Evolutionary conservation across 2,797 vertebrate species (phyloP), one percentile per base, ranked within the genome.

Genomic region (Acanthornis magna): DNA sequence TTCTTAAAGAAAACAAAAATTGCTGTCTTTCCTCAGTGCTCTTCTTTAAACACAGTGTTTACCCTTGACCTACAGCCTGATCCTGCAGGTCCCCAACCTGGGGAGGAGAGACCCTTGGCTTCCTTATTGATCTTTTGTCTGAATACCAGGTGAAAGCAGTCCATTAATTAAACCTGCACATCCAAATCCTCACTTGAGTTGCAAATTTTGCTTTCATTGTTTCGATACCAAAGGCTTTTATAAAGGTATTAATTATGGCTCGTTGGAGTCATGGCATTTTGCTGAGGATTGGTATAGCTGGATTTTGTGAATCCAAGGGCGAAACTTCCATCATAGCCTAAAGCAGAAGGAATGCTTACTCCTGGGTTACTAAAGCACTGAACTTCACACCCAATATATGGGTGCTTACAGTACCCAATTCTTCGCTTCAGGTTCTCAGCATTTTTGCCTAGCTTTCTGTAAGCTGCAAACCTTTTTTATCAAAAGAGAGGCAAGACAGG

Each of bases 351-450:
- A 66, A 9, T 45, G 11, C 4, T 40, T 45, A 13, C 4, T 40
- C 15, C 7, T 48, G 20, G 19, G 4, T 51, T 77, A 6, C 15
- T 48, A 13, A 51, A 79, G 45, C 34, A 27, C 20, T 71, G 18
- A 9, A 45, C 8, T 65, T 81, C 38, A 38, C 38, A 38, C 38
- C 38, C 38, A 38, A 38, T 38, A 38, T 38, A 10, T 38, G 11
- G 10, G 4, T 61, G 27, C 7, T 43, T 84, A 11, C 1, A 38
- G 1, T 10, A 14, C 32, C 6, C 11, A 42, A 0, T 42, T 79
- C 43, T 85, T 83, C 2, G 5, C 16, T 61, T 47, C 23, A 25
- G 5, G 5, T 55, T 58, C 40, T 78, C 26, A 71, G 16, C 16
- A 4, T 8, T 54, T 68, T 70, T 63, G 8, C 6, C 9, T 21